Conservation (phyloP, 2,888 invertebrate species). For the Drosophila prostipennis region DNA sequence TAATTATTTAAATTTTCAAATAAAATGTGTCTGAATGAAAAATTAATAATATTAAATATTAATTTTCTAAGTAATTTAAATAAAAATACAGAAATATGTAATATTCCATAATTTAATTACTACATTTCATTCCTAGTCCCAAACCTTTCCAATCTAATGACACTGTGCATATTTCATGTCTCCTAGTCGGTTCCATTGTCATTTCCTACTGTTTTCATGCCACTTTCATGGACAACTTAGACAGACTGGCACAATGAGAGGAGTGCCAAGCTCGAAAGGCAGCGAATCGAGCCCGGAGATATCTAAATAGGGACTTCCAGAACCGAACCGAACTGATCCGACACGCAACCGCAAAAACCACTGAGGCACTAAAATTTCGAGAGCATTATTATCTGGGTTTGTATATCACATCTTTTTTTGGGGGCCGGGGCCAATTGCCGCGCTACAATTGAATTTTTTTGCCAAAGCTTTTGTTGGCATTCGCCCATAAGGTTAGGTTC, state of each 20-base stretch:
- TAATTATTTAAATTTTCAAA: too few species aligned
- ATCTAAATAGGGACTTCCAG: constrained; percentile 57
- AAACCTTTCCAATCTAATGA: neutral
- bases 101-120: neutral
- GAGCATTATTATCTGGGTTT: constrained; percentile 46
- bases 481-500: constrained; percentile 35
- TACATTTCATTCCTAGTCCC: neutral
- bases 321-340: constrained; percentile 25
- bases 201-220: constrained; percentile 64
- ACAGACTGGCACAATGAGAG: constrained; percentile 46
- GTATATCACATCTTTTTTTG: constrained; percentile 5
- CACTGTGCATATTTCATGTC: constrained; percentile 40
- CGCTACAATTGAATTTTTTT: constrained; percentile 68
- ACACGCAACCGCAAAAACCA: constrained; percentile 62
- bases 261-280: constrained; percentile 62
- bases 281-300: constrained; percentile 45
- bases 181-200: constrained; percentile 52
- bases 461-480: constrained; percentile 43
- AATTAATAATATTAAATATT: too few species aligned
- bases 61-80: too few species aligned
- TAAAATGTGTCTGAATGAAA: too few species aligned
- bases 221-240: constrained; percentile 56
- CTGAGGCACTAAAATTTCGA: constrained; percentile 41
- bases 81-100: too few species aligned
- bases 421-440: neutral